Conservation (phyloP, 2,888 invertebrate genomes). For the Drosophila rubida region DNA sequence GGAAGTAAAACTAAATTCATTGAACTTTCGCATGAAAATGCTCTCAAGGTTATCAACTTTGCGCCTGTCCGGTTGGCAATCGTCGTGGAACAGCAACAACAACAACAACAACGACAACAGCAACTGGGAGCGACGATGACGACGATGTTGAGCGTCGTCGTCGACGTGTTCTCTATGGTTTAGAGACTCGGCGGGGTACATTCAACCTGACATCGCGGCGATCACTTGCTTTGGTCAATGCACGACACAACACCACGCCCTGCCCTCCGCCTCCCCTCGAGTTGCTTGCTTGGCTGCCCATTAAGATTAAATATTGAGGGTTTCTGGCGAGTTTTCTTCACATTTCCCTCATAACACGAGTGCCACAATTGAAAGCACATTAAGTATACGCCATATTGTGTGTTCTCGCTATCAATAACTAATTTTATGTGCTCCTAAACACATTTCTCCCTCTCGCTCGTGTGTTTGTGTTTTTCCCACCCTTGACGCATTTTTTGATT, state of each 20-base stretch:
- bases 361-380: slow-evolving; percentile 48
- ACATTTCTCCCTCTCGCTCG: slow-evolving; percentile 3
- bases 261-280: neutral
- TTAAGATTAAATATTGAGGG: neutral
- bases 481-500: slow-evolving; percentile 42
- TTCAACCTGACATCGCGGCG: slow-evolving; percentile 63
- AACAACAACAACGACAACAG: slow-evolving; percentile 44
- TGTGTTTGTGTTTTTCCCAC: slow-evolving; percentile 39
- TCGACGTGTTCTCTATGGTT: slow-evolving; percentile 60
- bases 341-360: slow-evolving; percentile 6
- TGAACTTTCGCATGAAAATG: slow-evolving; percentile 84
- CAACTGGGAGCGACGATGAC: slow-evolving; percentile 27
- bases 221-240: slow-evolving; percentile 58
- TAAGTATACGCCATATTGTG: slow-evolving; percentile 45
- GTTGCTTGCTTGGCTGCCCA: neutral
- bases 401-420: slow-evolving; percentile 52
- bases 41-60: slow-evolving; percentile 84
- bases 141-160: slow-evolving; percentile 35
- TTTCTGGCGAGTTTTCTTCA: slow-evolving; percentile 3
- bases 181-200: slow-evolving; percentile 57
- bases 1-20: slow-evolving; percentile 84
- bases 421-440: slow-evolving; percentile 48
- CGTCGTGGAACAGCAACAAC: too few relatives aligned
- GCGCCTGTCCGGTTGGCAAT: slow-evolving; percentile 71
- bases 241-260: slow-evolving; percentile 51